A percentile compares a stretch with the other conserved stretches of the same genome.
Evolutionary conservation across 2,797 vertebrate species (phyloP).

Genomic region (Decapterus maruadsi): DNA sequence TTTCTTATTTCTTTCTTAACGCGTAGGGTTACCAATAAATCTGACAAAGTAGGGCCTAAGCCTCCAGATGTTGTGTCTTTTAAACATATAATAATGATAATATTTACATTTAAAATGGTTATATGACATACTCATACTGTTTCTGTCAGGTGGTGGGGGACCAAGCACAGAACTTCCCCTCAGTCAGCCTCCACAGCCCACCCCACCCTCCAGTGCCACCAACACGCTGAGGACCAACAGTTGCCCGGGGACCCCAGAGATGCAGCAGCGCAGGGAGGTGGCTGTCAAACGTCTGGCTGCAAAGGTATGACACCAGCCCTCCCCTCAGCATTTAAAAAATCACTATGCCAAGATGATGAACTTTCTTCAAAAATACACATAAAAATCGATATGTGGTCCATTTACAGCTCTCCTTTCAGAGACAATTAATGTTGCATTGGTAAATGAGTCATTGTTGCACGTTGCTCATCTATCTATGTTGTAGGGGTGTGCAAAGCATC

Average conservation of each 20-base stretch:
- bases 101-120: neutral
- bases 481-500: too few relatives aligned
- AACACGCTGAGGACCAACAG: slow-evolving; percentile 78
- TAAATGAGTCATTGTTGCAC: neutral
- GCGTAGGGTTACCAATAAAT: too few relatives aligned
- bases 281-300: slow-evolving; percentile 92
- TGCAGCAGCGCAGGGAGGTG: slow-evolving; percentile 85
- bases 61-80: neutral
- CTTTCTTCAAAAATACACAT: neutral
- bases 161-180: slow-evolving; percentile 89
- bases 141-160: slow-evolving; percentile 83
- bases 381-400: neutral
- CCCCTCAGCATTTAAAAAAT: neutral
- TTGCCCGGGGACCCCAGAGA: slow-evolving; percentile 86
- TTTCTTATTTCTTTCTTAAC: too few relatives aligned
- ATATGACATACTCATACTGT: neutral
- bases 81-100: too few relatives aligned
- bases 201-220: slow-evolving; percentile 80
- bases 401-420: neutral
- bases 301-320: slow-evolving; percentile 85
- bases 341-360: neutral
- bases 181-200: slow-evolving; percentile 87
- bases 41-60: neutral
- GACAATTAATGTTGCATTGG: neutral
- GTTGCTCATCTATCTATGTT: neutral